Percentiles rank a stretch among this genome's conserved stretches.
Evolutionary conservation across 2,888 invertebrate species (phyloP).

Genomic region (Drosophila bunnanda): DNA sequence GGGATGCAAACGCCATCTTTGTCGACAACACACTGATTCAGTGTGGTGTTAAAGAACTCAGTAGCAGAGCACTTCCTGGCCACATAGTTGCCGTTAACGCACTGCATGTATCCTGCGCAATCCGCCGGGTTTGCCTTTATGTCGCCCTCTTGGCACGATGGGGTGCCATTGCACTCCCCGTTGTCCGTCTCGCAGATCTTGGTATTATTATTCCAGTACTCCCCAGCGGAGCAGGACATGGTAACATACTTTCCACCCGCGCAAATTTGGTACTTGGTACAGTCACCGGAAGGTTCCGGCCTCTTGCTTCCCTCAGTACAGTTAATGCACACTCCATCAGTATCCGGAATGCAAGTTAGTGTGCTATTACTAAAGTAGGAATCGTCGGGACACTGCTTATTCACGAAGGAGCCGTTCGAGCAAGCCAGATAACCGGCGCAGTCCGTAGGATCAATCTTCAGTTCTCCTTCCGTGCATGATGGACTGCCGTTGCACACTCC

Average conservation of each 20-base stretch:
- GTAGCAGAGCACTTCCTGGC: slow-evolving; percentile 29
- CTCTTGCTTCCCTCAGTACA: slow-evolving; percentile 32
- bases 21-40: slow-evolving; percentile 39
- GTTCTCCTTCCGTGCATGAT: slow-evolving; percentile 38
- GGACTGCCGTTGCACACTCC: slow-evolving; percentile 46
- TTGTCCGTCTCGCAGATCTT: slow-evolving; percentile 27
- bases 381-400: slow-evolving; percentile 7
- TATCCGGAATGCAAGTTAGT: slow-evolving; percentile 22
- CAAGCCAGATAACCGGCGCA: slow-evolving; percentile 58
- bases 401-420: slow-evolving; percentile 8
- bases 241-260: slow-evolving; percentile 22
- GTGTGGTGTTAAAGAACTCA: slow-evolving; percentile 30
- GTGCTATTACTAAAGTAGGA: slow-evolving; percentile 20
- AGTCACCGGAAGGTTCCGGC: slow-evolving; percentile 14
- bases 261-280: slow-evolving; percentile 35
- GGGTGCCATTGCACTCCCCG: slow-evolving; percentile 47
- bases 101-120: slow-evolving; percentile 59
- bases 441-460: slow-evolving; percentile 11
- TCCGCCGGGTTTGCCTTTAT: slow-evolving; percentile 26
- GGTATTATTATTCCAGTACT: slow-evolving; percentile 17
- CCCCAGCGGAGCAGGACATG: slow-evolving; percentile 2
- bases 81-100: slow-evolving; percentile 38
- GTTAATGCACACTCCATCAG: slow-evolving; percentile 19
- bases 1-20: slow-evolving; percentile 40
- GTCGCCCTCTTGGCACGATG: slow-evolving; percentile 41